These are phyloP conservation scores for Psammodynastes pulverulentus DNA, from an alignment of 2,113 vertebrate species.

Conservation along the genomic window DNA sequence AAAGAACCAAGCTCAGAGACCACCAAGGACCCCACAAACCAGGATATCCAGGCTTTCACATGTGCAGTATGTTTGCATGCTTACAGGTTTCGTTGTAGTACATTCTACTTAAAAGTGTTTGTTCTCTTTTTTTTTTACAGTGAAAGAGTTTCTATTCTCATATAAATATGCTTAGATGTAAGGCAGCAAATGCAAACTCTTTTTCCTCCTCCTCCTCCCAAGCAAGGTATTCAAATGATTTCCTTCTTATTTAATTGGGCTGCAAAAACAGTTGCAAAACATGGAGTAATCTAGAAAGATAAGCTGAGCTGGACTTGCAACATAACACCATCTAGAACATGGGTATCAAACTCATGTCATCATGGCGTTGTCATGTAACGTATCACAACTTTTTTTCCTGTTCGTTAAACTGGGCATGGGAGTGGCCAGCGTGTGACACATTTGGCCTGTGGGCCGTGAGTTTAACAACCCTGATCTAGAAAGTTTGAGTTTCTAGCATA, in stretches of 20 bases:
- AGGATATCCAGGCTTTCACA: background rate
- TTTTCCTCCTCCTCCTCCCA: background rate
- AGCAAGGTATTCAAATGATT: background rate
- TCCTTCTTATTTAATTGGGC: background rate
- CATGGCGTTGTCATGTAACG: no score
- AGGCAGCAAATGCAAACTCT: background rate
- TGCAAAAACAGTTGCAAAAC: background rate
- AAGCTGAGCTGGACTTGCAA: background rate
- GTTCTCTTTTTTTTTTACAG: background rate
- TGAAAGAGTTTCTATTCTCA: background rate
- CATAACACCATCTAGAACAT: background rate
- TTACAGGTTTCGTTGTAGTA: background rate
- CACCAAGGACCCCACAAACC: background rate
- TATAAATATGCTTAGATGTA: background rate
- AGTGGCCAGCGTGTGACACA: no score
- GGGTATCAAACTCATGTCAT: no score
- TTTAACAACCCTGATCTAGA: no score
- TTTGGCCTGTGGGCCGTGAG: no score
- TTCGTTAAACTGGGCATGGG: no score
- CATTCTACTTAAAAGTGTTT: background rate
- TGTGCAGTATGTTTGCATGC: background rate
- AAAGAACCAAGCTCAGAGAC: background rate
- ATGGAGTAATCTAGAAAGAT: background rate
- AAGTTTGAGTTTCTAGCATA: background rate
- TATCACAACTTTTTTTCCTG: no score